Percentiles rank a stretch among this genome's conserved stretches.
These are phyloP conservation scores for Anableps anableps DNA, from an alignment of 2,797 vertebrate genomes.

Conservation along the genomic window DNA sequence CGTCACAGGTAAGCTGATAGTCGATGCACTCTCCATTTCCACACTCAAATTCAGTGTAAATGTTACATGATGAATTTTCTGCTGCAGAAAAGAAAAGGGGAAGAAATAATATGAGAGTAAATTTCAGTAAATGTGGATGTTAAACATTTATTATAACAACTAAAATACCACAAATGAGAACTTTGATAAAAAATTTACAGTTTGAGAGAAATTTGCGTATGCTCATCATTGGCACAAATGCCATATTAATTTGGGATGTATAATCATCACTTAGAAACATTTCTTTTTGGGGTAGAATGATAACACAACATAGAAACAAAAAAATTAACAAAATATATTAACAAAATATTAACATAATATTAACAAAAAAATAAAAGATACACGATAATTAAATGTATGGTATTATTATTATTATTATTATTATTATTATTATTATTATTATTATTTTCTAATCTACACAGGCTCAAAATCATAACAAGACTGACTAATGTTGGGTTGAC, in stretches of 20 bases:
- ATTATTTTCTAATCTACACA: not conserved
- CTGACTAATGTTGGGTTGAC: not conserved
- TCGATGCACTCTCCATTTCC: constrained; percentile 96
- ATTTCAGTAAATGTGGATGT: not conserved
- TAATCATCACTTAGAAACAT: not conserved
- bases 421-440: too few relatives aligned
- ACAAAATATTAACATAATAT: too few relatives aligned
- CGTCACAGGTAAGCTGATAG: constrained; percentile 94
- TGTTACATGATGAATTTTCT: constrained; percentile 94
- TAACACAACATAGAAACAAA: not conserved
- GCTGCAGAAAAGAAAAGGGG: constrained; percentile 76
- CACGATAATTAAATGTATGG: too few relatives aligned
- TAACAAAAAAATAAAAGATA: too few relatives aligned
- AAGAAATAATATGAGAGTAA: not conserved
- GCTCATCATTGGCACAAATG: not conserved
- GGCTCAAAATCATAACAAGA: not conserved
- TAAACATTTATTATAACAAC: not conserved
- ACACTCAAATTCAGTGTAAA: constrained; percentile 95
- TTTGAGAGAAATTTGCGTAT: not conserved
- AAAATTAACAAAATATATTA: too few relatives aligned
- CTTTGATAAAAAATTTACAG: not conserved
- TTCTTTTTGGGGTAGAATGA: not conserved
- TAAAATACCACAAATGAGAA: not conserved
- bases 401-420: too few relatives aligned
- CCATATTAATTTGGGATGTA: not conserved